Percentiles rank a stretch among this genome's conserved stretches.
These are phyloP conservation scores for Lichenostomus cassidix DNA, from an alignment of 2,113 vertebrate genomes.

Conservation along the genomic window DNA sequence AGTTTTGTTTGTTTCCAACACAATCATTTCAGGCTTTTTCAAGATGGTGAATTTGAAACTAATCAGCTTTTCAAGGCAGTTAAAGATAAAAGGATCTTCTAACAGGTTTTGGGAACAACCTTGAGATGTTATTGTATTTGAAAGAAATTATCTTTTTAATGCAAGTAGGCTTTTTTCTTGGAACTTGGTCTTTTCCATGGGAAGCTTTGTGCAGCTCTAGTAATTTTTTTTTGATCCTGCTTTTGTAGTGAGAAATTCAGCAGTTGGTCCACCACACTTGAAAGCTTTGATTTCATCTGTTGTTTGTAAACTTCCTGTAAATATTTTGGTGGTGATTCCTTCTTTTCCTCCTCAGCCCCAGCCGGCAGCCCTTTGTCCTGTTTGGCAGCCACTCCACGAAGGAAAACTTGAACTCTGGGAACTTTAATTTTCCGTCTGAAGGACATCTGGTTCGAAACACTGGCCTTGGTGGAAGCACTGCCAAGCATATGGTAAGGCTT, in stretches of 20 bases:
- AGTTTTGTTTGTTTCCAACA: neutral
- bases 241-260: neutral
- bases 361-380: slow-evolving; percentile 87
- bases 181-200: neutral
- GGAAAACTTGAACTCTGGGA: slow-evolving; percentile 87
- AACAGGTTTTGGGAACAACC: neutral
- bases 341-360: slow-evolving; percentile 74
- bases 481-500: slow-evolving; percentile 89
- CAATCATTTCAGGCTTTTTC: neutral
- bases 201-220: neutral
- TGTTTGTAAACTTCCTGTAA: neutral
- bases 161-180: neutral
- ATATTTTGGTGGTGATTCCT: neutral
- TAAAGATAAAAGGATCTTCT: neutral
- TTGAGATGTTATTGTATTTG: neutral
- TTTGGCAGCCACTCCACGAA: slow-evolving; percentile 89
- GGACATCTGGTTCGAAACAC: slow-evolving; percentile 92
- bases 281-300: neutral
- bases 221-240: rapidly evolving
- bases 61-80: neutral
- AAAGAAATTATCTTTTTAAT: neutral
- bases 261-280: neutral
- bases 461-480: slow-evolving; percentile 79
- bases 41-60: neutral
- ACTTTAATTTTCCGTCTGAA: slow-evolving; percentile 93